Percentiles rank a stretch among this genome's conserved stretches.
Evolutionary conservation across 2,888 invertebrate species (phyloP).

Genomic region (Gasteruption jaculator): DNA sequence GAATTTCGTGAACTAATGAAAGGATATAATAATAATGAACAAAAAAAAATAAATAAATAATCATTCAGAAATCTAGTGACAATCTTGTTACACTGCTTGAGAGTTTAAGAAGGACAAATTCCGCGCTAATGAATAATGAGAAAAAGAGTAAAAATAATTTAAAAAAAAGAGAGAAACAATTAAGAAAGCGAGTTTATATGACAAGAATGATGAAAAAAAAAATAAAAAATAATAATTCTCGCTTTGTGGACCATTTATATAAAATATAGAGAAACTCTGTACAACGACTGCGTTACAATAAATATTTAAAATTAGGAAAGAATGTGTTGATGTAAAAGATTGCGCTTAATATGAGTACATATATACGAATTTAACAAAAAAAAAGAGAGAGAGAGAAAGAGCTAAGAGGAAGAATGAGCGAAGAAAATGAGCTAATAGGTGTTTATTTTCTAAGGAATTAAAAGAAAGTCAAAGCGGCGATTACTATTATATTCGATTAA

Average conservation of each 20-base stretch:
- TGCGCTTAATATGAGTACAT: not conserved
- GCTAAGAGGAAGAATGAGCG: slow-evolving; percentile 7
- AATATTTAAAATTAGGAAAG: slow-evolving; percentile 28
- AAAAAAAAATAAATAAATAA: slow-evolving; percentile 9
- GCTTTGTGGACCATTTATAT: slow-evolving; percentile 44
- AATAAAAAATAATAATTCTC: too few relatives aligned
- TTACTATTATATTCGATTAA: too few relatives aligned
- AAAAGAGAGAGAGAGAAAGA: slow-evolving; percentile 10
- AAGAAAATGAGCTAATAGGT: too few relatives aligned
- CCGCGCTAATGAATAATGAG: slow-evolving; percentile 1
- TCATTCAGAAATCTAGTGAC: slow-evolving; percentile 20
- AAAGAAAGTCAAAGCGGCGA: too few relatives aligned
- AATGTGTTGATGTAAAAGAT: not conserved
- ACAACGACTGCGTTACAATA: slow-evolving; percentile 48
- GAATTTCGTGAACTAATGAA: too few relatives aligned
- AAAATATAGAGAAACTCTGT: slow-evolving; percentile 39
- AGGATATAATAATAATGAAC: too few relatives aligned
- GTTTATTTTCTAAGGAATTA: too few relatives aligned
- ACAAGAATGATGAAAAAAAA: slow-evolving; percentile 5
- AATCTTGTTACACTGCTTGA: slow-evolving; percentile 37
- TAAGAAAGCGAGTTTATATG: slow-evolving; percentile 11
- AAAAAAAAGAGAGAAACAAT: slow-evolving; percentile 8
- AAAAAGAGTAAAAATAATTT: slow-evolving; percentile 10
- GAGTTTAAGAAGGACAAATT: slow-evolving; percentile 24
- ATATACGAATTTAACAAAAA: slow-evolving; percentile 7